These are phyloP conservation scores for Hyles vespertilio DNA, from an alignment of 1,140 invertebrate species.

Conservation along the genomic window DNA sequence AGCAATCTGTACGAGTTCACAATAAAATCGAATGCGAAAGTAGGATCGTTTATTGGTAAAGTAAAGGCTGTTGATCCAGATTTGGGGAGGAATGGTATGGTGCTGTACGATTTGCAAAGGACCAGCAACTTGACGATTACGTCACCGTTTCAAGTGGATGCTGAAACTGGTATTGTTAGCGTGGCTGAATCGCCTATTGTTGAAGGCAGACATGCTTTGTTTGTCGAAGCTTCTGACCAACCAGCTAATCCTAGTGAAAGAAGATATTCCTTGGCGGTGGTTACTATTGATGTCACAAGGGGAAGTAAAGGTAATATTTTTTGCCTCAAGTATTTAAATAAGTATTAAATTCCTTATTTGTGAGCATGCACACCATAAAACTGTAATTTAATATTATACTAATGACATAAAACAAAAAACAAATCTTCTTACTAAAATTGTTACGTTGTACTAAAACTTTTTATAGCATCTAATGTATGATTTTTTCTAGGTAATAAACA, in stretches of 20 bases:
- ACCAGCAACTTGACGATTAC: constrained; percentile 80
- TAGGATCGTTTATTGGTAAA: constrained; percentile 83
- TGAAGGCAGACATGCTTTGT: constrained; percentile 84
- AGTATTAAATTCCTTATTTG: too few relatives aligned
- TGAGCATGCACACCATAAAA: too few relatives aligned
- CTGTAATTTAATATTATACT: too few relatives aligned
- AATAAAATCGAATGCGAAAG: constrained; percentile 80
- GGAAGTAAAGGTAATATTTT: constrained; percentile 69
- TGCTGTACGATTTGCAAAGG: constrained; percentile 86
- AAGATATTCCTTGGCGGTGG: constrained; percentile 87
- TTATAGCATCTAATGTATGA: too few relatives aligned
- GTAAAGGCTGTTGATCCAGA: constrained; percentile 89
- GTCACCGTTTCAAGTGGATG: constrained; percentile 83
- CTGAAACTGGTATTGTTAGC: constrained; percentile 82
- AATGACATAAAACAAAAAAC: too few relatives aligned
- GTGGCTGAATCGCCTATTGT: constrained; percentile 81
- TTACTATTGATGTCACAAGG: constrained; percentile 83
- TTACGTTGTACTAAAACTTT: too few relatives aligned
- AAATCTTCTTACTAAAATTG: too few relatives aligned
- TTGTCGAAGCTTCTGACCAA: constrained; percentile 89
- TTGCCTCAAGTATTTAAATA: background rate
- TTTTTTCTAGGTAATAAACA: constrained; percentile 62
- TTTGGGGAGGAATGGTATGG: constrained; percentile 85
- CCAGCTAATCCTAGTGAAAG: constrained; percentile 88
- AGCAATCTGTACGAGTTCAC: constrained; percentile 88